These are phyloP conservation scores for Prionailurus viverrinus DNA, from an alignment of 2,113 vertebrate genomes.

Conservation along the genomic window DNA sequence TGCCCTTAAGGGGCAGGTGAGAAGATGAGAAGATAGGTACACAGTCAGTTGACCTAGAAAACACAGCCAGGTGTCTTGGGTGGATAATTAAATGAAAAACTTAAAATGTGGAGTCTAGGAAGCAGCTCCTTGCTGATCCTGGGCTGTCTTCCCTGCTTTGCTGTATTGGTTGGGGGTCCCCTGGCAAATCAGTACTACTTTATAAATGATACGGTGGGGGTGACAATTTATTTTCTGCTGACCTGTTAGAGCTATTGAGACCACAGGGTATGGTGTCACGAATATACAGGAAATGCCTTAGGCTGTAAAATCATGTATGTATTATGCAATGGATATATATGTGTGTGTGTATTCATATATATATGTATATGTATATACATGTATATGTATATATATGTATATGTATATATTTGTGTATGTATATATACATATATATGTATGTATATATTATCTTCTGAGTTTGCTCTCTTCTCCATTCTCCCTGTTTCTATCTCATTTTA, in stretches of 20 bases:
- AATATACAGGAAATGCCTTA: not conserved
- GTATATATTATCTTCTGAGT: not conserved
- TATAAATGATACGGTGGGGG: not conserved
- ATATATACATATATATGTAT: no score
- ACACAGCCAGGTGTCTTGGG: not conserved
- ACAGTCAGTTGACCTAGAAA: not conserved
- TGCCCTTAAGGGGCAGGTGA: not conserved
- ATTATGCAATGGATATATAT: not conserved
- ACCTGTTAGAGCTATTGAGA: not conserved
- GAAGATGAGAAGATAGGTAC: not conserved
- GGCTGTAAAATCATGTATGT: not conserved
- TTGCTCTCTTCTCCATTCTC: not conserved
- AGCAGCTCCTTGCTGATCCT: not conserved
- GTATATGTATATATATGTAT: no score
- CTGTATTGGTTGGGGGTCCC: not conserved
- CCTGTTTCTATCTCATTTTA: not conserved
- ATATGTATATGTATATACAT: no score
- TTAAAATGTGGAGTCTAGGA: not conserved
- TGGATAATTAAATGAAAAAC: slow-evolving; percentile 7
- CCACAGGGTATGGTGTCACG: not conserved
- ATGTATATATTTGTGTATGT: not conserved
- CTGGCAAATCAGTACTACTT: not conserved
- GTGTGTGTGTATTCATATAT: no score
- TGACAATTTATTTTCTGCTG: not conserved
- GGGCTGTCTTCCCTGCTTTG: not conserved